Evolutionary conservation across 1,140 invertebrate species (phyloP).

Genomic region (Camponotus pennsylvanicus): DNA sequence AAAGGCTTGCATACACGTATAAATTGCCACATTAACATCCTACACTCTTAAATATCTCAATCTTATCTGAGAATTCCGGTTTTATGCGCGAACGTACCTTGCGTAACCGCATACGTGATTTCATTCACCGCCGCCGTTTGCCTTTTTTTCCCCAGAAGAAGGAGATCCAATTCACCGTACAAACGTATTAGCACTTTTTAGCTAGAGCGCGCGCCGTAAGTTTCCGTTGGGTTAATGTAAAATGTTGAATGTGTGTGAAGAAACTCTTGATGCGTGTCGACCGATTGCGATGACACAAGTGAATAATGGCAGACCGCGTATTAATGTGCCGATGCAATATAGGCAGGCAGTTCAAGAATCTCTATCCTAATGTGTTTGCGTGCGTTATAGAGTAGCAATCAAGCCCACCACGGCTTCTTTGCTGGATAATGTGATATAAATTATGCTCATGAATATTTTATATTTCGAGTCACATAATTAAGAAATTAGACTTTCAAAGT

Average conservation of each 20-base stretch:
- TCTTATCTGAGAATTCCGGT: slow-evolving; percentile 57
- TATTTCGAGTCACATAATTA: neutral
- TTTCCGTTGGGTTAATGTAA: slow-evolving; percentile 51
- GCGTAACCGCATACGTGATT: slow-evolving; percentile 56
- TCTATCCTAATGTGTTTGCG: neutral
- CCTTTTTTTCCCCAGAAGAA: slow-evolving; percentile 5
- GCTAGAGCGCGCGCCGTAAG: neutral
- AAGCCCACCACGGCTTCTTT: neutral
- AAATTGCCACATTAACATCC: slow-evolving; percentile 33
- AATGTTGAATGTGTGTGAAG: neutral
- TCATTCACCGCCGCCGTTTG: slow-evolving; percentile 51
- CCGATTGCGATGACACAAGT: slow-evolving; percentile 41
- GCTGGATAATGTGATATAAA: neutral
- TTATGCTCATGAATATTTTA: slow-evolving; percentile 6
- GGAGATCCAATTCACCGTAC: slow-evolving; percentile 8
- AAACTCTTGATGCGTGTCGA: slow-evolving; percentile 16
- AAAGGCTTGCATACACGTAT: neutral
- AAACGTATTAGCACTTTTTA: slow-evolving; percentile 34
- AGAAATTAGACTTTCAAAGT: neutral
- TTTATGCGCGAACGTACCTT: slow-evolving; percentile 50
- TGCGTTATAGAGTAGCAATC: neutral
- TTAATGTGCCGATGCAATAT: slow-evolving; percentile 18
- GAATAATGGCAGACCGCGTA: slow-evolving; percentile 34
- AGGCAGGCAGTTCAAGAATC: neutral
- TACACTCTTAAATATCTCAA: slow-evolving; percentile 48